Percentiles rank a stretch among this genome's conserved stretches.
Conservation (phyloP, 2,888 invertebrate species). For the Lymantria monacha region DNA sequence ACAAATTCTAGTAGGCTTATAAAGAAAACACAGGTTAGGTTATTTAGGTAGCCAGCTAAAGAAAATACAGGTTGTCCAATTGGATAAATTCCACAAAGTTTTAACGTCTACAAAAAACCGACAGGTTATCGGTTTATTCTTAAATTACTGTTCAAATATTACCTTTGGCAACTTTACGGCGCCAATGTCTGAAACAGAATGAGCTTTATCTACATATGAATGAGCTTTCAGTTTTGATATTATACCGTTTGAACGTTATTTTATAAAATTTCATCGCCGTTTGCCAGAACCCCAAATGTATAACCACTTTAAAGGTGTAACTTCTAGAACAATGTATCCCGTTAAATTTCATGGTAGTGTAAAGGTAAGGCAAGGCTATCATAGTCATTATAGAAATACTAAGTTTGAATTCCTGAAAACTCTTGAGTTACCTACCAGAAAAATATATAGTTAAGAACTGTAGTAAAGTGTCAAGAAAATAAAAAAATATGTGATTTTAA, state of each 20-base stretch:
- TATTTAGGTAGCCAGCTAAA: no score
- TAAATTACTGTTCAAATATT: conserved; percentile 9
- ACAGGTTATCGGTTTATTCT: conserved; percentile 10
- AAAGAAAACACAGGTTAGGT: no score
- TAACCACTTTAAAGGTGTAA: background rate
- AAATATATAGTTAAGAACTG: no score
- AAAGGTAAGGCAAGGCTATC: background rate
- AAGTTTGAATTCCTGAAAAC: no score
- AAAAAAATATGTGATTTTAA: no score
- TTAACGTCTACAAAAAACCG: conserved; percentile 8
- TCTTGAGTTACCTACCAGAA: no score
- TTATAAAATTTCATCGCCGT: background rate
- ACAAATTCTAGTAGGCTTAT: no score
- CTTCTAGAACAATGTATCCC: background rate
- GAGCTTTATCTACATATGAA: background rate
- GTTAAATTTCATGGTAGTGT: background rate
- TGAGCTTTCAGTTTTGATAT: background rate
- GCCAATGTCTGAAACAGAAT: background rate
- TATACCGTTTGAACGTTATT: background rate
- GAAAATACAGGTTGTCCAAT: no score
- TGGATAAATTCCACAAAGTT: conserved; percentile 5
- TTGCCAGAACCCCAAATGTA: background rate
- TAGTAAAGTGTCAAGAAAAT: no score
- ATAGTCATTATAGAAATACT: no score
- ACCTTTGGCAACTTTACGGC: background rate